phyloP scores from a whole-genome alignment of 2,797 vertebrate genomes.

The Ctenopoma kingsleyae region DNA sequence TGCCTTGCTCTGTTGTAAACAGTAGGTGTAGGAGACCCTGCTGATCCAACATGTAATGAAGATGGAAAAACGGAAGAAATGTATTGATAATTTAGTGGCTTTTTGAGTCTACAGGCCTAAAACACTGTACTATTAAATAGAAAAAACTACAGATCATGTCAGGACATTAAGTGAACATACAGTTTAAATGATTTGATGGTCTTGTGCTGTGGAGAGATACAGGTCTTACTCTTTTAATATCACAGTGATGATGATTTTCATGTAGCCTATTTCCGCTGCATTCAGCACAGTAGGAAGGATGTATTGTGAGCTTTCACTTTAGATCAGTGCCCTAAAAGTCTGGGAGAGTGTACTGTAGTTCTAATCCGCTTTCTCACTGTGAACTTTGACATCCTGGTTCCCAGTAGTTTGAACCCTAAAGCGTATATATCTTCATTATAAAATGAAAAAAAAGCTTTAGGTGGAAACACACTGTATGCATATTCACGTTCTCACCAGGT shows the following conservation, averaged over 20 bases:
- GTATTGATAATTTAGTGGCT: constrained; percentile 2
- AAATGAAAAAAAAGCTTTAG: constrained; percentile 26
- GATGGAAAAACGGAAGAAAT: not conserved
- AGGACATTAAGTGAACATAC: not conserved
- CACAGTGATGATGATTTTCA: constrained; percentile 14
- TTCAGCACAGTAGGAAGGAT: constrained; percentile 9
- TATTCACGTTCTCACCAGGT: constrained; percentile 55
- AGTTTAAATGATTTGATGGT: not conserved
- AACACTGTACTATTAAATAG: constrained; percentile 1
- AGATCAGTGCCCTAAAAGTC: constrained; percentile 6
- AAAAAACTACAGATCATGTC: not conserved
- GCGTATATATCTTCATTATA: constrained; percentile 11
- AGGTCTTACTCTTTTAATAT: constrained; percentile 19
- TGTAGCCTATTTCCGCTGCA: constrained; percentile 33
- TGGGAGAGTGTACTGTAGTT: constrained; percentile 12
- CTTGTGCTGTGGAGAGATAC: constrained; percentile 1
- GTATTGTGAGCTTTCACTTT: constrained; percentile 2
- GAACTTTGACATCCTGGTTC: constrained; percentile 51
- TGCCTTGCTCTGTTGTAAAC: constrained; percentile 61
- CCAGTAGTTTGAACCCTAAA: constrained; percentile 22
- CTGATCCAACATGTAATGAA: constrained; percentile 12
- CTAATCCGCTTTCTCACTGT: constrained; percentile 62
- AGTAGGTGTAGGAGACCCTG: constrained; percentile 32
- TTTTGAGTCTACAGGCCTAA: constrained; percentile 5
- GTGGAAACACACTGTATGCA: constrained; percentile 46